phyloP scores from a whole-genome alignment of 2,888 invertebrate species.

The Drosophila borborema region DNA sequence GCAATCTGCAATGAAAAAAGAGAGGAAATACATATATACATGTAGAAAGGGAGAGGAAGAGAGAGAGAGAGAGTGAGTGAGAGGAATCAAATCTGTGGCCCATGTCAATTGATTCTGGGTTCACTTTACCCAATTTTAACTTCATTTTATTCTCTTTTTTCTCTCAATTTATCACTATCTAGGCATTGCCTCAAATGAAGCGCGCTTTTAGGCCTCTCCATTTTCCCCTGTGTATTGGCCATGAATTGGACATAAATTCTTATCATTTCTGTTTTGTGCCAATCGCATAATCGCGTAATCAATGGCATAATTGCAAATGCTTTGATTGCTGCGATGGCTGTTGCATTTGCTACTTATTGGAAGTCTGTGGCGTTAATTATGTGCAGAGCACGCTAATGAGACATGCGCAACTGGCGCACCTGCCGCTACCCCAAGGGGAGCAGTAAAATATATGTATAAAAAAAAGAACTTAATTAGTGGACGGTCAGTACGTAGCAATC shows the following conservation, averaged over 20 bases:
- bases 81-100: background rate
- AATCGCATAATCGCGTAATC: slow-evolving; percentile 56
- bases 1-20: slow-evolving; percentile 53
- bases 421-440: slow-evolving; percentile 13
- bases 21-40: background rate
- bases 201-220: slow-evolving; percentile 26
- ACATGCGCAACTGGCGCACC: slow-evolving; percentile 32
- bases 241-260: slow-evolving; percentile 10
- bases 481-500: slow-evolving; percentile 44
- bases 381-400: slow-evolving; percentile 62
- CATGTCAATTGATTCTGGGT: background rate
- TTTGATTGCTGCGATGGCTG: slow-evolving; percentile 57
- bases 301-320: slow-evolving; percentile 64
- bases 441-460: background rate
- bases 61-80: background rate
- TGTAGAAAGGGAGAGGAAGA: background rate
- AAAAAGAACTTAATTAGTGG: slow-evolving; percentile 64
- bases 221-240: slow-evolving; percentile 48
- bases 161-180: background rate
- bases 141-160: background rate
- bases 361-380: slow-evolving; percentile 55
- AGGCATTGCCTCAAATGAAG: slow-evolving; percentile 40
- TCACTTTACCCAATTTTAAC: background rate
- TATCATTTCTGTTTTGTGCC: background rate
- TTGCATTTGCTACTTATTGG: slow-evolving; percentile 29